Percentiles rank a stretch among this genome's conserved stretches.
phyloP scores from a whole-genome alignment of 2,888 invertebrate species.

The Hemithea aestivaria region DNA sequence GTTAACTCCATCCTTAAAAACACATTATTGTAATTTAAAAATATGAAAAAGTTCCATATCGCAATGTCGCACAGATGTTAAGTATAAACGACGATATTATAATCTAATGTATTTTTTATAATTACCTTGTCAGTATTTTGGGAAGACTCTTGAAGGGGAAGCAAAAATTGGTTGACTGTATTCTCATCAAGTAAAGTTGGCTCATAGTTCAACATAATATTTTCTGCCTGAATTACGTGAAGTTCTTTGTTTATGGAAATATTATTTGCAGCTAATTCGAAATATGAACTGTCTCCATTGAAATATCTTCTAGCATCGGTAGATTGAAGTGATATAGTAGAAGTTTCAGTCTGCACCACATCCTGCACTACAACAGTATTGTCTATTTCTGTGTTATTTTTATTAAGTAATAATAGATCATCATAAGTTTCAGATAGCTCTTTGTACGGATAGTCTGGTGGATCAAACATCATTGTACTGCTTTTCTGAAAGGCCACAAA shows the following conservation, averaged over 20 bases:
- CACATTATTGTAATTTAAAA: too few species aligned
- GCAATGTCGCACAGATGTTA: too few species aligned
- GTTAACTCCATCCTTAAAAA: slow-evolving; percentile 43
- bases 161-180: slow-evolving; percentile 66
- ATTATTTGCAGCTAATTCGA: slow-evolving; percentile 16
- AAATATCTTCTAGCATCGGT: slow-evolving; percentile 56
- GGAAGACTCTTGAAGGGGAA: slow-evolving; percentile 51
- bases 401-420: slow-evolving; percentile 52
- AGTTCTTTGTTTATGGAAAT: slow-evolving; percentile 37
- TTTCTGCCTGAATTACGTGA: slow-evolving; percentile 52
- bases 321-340: slow-evolving; percentile 49
- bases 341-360: slow-evolving; percentile 11
- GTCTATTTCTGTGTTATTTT: slow-evolving; percentile 13
- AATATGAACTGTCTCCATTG: slow-evolving; percentile 41
- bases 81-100: too few species aligned
- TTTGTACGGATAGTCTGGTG: slow-evolving; percentile 68
- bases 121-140: slow-evolving; percentile 39
- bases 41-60: too few species aligned
- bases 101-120: neutral
- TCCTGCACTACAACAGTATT: slow-evolving; percentile 13
- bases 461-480: slow-evolving; percentile 65
- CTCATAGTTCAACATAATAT: slow-evolving; percentile 55
- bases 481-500: slow-evolving; percentile 3
- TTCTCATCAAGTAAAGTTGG: slow-evolving; percentile 64
- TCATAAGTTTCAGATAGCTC: slow-evolving; percentile 61